Conservation (phyloP, 2,113 vertebrate species). For the Aspiorhynchus laticeps region DNA sequence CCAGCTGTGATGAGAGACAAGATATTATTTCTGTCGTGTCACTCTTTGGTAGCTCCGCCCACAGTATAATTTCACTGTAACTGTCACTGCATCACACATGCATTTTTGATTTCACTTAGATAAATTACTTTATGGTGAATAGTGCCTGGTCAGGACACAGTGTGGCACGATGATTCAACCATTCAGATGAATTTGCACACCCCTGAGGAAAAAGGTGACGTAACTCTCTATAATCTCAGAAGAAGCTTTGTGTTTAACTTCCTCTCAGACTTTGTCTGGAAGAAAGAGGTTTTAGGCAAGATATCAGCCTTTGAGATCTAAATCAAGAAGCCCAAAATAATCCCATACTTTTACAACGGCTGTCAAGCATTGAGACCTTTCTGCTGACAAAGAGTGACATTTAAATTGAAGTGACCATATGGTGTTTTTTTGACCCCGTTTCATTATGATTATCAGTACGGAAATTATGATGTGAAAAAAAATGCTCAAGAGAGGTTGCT, state of each 20-base stretch:
- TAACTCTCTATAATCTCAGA: slow-evolving; percentile 2
- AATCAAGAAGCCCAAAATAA: background rate
- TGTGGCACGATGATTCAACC: background rate
- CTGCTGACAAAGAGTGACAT: slow-evolving; percentile 26
- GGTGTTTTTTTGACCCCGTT: background rate
- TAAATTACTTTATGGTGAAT: background rate
- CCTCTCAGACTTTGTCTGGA: background rate
- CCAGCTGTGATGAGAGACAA: background rate
- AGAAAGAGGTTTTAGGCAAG: background rate
- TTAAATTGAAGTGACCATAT: slow-evolving; percentile 23
- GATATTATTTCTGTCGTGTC: background rate
- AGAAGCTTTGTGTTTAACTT: slow-evolving; percentile 10
- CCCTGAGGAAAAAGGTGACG: background rate
- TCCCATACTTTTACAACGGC: background rate
- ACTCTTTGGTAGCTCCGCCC: background rate
- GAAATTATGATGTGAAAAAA: background rate
- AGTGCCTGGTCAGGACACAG: background rate
- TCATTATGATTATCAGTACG: too few species aligned
- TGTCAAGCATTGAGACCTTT: slow-evolving; percentile 5
- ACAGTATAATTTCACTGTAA: background rate
- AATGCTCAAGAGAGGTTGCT: background rate
- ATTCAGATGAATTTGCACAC: slow-evolving; percentile 19
- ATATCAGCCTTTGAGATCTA: background rate
- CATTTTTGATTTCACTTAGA: background rate
- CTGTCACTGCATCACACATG: background rate